Conservation (phyloP, 1,140 invertebrate genomes). For the Grapholita molesta region DNA sequence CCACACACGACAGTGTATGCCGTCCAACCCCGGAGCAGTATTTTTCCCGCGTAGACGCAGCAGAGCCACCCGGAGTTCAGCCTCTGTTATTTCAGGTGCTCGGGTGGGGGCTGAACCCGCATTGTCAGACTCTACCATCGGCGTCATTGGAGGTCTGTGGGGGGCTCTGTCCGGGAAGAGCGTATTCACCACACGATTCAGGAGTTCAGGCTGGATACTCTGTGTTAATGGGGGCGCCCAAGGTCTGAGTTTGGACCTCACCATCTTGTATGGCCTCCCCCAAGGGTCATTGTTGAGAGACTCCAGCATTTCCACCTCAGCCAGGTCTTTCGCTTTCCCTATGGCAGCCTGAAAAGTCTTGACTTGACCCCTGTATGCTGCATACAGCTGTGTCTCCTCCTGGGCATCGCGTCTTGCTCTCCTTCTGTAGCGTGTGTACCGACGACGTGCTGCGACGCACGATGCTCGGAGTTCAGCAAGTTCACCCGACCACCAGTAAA, state of each 20-base stretch:
- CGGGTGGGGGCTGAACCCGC: neutral
- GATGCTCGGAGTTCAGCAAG: neutral
- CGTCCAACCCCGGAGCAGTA: neutral
- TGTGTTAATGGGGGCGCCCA: slow-evolving; percentile 20
- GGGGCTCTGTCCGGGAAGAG: neutral
- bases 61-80: neutral
- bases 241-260: neutral
- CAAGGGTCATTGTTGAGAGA: slow-evolving; percentile 21
- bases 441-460: neutral
- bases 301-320: slow-evolving; percentile 8
- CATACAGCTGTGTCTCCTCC: slow-evolving; percentile 62
- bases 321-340: neutral
- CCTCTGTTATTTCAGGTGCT: neutral
- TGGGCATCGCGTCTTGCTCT: neutral
- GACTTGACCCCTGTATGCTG: neutral
- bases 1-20: too few relatives aligned
- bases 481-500: neutral
- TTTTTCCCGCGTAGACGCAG: neutral
- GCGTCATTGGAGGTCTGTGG: neutral
- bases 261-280: slow-evolving; percentile 24
- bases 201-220: slow-evolving; percentile 4
- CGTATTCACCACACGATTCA: neutral
- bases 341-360: neutral
- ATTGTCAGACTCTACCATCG: neutral
- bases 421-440: neutral